A percentile compares a stretch with the other conserved stretches of the same genome.
Evolutionary conservation across 2,888 invertebrate species (phyloP).

Genomic region (Eupithecia exiguata): DNA sequence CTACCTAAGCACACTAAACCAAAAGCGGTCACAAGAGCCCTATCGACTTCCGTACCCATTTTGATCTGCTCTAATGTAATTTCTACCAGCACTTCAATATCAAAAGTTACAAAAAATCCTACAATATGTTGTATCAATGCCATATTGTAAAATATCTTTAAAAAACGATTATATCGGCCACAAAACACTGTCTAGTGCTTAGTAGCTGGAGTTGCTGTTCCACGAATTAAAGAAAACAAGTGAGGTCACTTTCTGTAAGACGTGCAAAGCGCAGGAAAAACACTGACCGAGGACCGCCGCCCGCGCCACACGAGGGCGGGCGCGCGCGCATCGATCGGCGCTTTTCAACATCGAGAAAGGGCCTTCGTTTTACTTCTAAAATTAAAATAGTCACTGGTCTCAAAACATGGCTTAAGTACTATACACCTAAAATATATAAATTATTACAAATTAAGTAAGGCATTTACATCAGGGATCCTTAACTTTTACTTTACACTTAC

Average conservation of each 20-base stretch:
- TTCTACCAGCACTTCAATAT: conserved; percentile 82
- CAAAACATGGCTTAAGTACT: conserved; percentile 84
- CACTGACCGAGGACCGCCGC: conserved; percentile 65
- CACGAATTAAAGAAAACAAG: conserved; percentile 80
- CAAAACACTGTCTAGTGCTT: conserved; percentile 74
- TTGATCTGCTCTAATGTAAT: conserved; percentile 70
- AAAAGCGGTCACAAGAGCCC: conserved; percentile 69
- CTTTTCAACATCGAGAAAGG: conserved; percentile 68
- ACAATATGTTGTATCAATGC: conserved; percentile 71
- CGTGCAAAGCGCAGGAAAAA: conserved; percentile 68
- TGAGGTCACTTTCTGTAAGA: conserved; percentile 76
- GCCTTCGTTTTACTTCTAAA: conserved; percentile 77
- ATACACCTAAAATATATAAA: conserved; percentile 84
- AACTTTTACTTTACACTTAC: conserved; percentile 78
- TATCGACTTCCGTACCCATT: conserved; percentile 75
- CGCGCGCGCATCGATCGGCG: conserved; percentile 62
- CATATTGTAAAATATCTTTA: conserved; percentile 75
- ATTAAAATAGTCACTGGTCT: conserved; percentile 84
- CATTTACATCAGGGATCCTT: conserved; percentile 83
- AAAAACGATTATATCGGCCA: conserved; percentile 74
- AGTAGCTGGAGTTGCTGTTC: conserved; percentile 58
- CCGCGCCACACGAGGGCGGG: not conserved
- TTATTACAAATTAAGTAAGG: conserved; percentile 85
- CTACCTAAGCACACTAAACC: conserved; percentile 49
- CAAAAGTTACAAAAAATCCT: conserved; percentile 82